Evolutionary conservation across 2,113 vertebrate genomes (phyloP).

Genomic region (Dasyprocta punctata): DNA sequence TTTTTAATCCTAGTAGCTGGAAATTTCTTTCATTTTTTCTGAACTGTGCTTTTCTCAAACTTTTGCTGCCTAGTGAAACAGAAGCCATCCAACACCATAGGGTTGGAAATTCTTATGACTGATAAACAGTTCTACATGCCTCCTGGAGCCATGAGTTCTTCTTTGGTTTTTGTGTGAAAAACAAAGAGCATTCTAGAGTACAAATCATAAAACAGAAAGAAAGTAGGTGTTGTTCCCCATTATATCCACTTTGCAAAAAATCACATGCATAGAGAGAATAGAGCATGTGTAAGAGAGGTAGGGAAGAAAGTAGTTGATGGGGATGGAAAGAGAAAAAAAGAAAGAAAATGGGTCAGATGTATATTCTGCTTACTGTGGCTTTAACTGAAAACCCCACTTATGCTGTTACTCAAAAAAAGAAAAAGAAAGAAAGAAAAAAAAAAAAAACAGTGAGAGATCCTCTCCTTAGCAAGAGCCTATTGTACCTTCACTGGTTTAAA

Average conservation of each 20-base stretch:
- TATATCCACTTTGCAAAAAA: not conserved
- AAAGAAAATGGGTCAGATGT: not conserved
- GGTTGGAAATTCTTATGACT: not conserved
- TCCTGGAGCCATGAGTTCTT: not conserved
- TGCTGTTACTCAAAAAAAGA: not conserved
- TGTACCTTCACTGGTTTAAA: not conserved
- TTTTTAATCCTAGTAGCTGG: not conserved
- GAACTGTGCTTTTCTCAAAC: not conserved
- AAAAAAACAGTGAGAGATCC: not conserved
- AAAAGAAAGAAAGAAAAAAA: conserved; percentile 25
- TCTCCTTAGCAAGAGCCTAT: not conserved
- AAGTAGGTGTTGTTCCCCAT: not conserved
- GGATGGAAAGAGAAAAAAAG: not conserved
- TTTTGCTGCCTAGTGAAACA: not conserved
- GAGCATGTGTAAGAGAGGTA: not conserved
- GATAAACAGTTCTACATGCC: not conserved
- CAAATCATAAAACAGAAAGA: not conserved
- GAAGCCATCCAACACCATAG: not conserved
- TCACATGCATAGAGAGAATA: not conserved
- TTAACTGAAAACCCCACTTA: not conserved
- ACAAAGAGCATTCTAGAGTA: not conserved
- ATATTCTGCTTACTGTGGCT: not conserved
- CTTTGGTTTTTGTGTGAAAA: not conserved
- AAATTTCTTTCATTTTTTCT: not conserved
- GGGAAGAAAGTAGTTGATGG: not conserved